phyloP scores from a whole-genome alignment of 2,888 invertebrate genomes.

The Phanerotoma sp. region DNA sequence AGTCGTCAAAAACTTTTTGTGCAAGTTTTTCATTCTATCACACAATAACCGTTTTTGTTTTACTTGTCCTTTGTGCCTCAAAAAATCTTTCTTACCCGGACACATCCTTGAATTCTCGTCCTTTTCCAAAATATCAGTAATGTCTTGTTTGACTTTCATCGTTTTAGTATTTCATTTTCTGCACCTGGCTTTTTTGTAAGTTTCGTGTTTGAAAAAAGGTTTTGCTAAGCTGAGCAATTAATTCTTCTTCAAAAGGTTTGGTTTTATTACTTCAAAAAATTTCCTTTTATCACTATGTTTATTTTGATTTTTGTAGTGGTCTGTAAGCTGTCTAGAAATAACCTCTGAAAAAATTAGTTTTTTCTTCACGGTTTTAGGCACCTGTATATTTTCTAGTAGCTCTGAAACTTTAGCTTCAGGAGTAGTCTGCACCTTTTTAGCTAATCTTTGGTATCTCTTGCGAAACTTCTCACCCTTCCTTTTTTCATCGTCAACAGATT shows the following conservation, averaged over 20 bases:
- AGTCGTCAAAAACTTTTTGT: background rate
- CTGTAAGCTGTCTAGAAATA: background rate
- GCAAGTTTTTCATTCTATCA: background rate
- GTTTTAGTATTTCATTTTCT: background rate
- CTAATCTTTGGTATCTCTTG: no score
- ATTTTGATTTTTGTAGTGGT: background rate
- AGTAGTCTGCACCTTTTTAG: no score
- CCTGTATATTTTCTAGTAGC: background rate
- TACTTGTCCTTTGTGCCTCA: background rate
- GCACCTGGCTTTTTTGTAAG: background rate
- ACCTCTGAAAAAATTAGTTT: background rate
- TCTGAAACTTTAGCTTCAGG: background rate
- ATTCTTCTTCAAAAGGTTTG: background rate
- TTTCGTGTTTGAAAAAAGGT: background rate
- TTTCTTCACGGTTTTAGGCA: background rate
- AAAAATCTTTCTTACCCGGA: background rate
- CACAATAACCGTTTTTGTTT: background rate
- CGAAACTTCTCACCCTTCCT: no score
- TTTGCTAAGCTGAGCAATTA: background rate
- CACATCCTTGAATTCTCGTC: background rate
- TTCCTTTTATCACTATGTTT: background rate
- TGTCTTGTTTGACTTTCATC: background rate
- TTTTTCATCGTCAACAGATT: no score
- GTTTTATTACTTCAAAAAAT: background rate
- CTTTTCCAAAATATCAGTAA: background rate